A percentile compares a stretch with the other conserved stretches of the same genome.
Evolutionary conservation across 2,888 invertebrate genomes (phyloP).

Genomic region (Aethes cnicana): DNA sequence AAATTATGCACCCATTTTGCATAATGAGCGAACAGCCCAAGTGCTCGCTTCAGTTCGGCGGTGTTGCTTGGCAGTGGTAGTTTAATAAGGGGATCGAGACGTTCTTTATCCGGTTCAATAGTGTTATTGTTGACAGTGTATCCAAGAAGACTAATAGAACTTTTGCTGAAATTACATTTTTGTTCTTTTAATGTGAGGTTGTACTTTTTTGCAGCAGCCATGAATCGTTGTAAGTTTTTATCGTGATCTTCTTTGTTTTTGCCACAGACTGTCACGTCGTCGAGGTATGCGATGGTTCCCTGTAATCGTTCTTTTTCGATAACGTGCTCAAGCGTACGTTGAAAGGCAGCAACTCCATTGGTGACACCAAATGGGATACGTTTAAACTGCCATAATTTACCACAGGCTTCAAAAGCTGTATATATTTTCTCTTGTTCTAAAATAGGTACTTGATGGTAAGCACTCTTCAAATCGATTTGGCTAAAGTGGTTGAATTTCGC

Average conservation of each 20-base stretch:
- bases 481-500: too few species aligned
- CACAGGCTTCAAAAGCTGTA: too few species aligned
- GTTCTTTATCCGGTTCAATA: conserved; percentile 32
- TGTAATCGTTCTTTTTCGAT: too few species aligned
- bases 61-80: conserved; percentile 20
- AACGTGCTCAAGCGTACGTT: too few species aligned
- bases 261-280: conserved; percentile 34
- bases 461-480: conserved; percentile 25
- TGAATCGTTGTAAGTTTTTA: conserved; percentile 25
- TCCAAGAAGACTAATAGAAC: conserved; percentile 27
- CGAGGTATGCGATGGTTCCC: conserved; percentile 33
- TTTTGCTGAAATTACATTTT: conserved; percentile 14
- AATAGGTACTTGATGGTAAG: conserved; percentile 30
- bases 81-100: conserved; percentile 30
- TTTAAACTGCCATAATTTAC: conserved; percentile 24
- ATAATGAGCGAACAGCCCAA: conserved; percentile 33
- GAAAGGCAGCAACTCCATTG: too few species aligned
- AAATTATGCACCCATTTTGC: conserved; percentile 32
- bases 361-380: conserved; percentile 26
- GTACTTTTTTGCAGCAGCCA: conserved; percentile 19
- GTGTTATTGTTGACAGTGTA: conserved; percentile 29
- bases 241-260: conserved; percentile 29
- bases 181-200: conserved; percentile 22
- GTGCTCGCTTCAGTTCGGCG: conserved; percentile 14
- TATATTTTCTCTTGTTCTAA: conserved; percentile 4